Percentiles rank a stretch among this genome's conserved stretches.
Conservation (phyloP, 2,113 vertebrate species). For the Ivindomyrus marchei region DNA sequence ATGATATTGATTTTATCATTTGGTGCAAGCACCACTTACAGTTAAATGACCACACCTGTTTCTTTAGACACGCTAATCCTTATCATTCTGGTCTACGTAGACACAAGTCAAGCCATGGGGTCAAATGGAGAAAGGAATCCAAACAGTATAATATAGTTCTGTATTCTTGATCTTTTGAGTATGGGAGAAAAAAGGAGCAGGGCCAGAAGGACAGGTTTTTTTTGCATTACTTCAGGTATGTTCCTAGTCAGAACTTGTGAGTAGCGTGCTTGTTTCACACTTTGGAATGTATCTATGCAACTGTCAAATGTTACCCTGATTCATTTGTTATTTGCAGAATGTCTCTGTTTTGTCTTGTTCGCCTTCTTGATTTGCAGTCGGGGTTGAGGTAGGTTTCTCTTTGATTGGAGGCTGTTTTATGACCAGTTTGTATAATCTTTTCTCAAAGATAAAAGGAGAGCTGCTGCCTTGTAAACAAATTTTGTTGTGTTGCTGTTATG, state of each 20-base stretch:
- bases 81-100: constrained; percentile 27
- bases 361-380: background rate
- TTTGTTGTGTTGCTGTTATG: background rate
- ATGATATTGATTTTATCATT: background rate
- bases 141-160: background rate
- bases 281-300: background rate
- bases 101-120: constrained; percentile 25
- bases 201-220: constrained; percentile 17
- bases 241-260: background rate
- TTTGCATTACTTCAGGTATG: background rate
- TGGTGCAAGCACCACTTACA: background rate
- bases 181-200: background rate
- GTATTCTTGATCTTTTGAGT: background rate
- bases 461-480: background rate
- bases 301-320: background rate
- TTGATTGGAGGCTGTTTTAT: background rate
- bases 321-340: background rate
- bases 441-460: background rate
- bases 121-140: constrained; percentile 8
- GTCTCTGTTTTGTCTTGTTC: constrained; percentile 1
- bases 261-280: background rate
- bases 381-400: background rate
- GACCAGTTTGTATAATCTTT: background rate
- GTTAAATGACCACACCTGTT: background rate
- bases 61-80: constrained; percentile 31